Conservation (phyloP, 2,113 vertebrate species). For the Bettongia penicillata region DNA sequence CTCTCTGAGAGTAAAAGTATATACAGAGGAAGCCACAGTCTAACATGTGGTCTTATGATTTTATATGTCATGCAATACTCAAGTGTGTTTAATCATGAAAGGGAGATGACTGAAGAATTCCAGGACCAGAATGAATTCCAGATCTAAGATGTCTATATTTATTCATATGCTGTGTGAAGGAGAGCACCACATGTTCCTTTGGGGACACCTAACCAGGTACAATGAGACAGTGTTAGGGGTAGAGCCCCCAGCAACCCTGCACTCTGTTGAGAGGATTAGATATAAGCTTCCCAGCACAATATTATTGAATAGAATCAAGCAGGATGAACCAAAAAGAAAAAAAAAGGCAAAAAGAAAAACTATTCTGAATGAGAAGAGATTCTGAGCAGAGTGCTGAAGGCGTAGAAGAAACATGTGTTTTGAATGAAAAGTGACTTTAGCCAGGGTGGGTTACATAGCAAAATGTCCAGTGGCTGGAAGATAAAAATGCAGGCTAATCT, state of each 20-base stretch:
- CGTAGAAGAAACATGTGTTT: background rate
- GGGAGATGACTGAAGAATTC: constrained; percentile 68
- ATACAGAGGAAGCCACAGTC: background rate
- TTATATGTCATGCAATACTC: constrained; percentile 51
- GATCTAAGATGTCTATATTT: constrained; percentile 34
- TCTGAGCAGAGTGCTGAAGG: background rate
- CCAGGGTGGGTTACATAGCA: background rate
- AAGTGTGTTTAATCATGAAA: constrained; percentile 66
- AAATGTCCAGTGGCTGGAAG: background rate
- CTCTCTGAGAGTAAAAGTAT: background rate
- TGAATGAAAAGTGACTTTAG: background rate
- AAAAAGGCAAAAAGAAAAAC: background rate
- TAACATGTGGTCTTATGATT: constrained; percentile 57
- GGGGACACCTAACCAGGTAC: background rate
- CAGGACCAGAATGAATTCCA: constrained; percentile 63
- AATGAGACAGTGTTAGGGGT: background rate
- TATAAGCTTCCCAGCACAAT: background rate
- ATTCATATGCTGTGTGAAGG: constrained; percentile 11
- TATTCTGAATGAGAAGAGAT: background rate
- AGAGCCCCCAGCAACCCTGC: background rate
- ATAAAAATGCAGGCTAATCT: background rate
- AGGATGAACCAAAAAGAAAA: background rate
- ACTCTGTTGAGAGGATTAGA: background rate
- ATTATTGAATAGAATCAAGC: background rate
- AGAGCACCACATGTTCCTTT: constrained; percentile 9